Base-by-base conservation (phyloP, 2,888 invertebrate genomes). In the Masnerella sp. region DNA sequence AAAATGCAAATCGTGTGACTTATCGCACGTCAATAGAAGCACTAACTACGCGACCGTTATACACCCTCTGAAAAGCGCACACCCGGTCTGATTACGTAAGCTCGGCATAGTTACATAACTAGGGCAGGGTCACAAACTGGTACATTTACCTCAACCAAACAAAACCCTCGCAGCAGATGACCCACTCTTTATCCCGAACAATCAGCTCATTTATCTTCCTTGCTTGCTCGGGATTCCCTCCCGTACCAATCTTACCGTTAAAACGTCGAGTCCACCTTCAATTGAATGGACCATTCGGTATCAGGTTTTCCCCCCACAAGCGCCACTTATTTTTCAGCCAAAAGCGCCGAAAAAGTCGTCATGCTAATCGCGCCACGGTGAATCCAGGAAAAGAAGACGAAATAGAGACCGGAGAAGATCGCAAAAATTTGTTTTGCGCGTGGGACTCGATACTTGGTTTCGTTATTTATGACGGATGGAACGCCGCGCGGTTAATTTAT, bases 281-380 rank as follows among this genome's bases (percentile, higher is more conserved):
- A 56, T 64, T 28, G 34, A 64, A 61, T 30, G 30, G 9, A 9
- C 5, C 30, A 22, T 3, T 22, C 22, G 22, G 32, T n/a, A 42
- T 52, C 62, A 65, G 64, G 52, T 56, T 56, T 56, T 4, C 11
- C 25, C 25, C 52, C 38, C 47, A 5, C 17, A 12, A 36, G 36
- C 9, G 36, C 52, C 52, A 49, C 49, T 17, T 49, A 15, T 49
- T 12, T 25, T 8, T n/a, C n/a, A n/a, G 80, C 79, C 82, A 81
- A 80, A 80, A 82, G 78, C 75, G 69, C 79, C 77, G 78, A 83
- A 85, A 84, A 84, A 85, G 85, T 81, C 81, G 85, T 85, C 84
- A 85, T 85, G 85, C 80, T 84, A 85, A 85, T 28, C n/a, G n/a
- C n/a, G n/a, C n/a, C n/a, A n/a, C n/a, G n/a, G n/a, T n/a, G n/a